Evolutionary conservation across 92 coral and sea anemone species (phyloP).

Genomic region (Palythoa grandis): DNA sequence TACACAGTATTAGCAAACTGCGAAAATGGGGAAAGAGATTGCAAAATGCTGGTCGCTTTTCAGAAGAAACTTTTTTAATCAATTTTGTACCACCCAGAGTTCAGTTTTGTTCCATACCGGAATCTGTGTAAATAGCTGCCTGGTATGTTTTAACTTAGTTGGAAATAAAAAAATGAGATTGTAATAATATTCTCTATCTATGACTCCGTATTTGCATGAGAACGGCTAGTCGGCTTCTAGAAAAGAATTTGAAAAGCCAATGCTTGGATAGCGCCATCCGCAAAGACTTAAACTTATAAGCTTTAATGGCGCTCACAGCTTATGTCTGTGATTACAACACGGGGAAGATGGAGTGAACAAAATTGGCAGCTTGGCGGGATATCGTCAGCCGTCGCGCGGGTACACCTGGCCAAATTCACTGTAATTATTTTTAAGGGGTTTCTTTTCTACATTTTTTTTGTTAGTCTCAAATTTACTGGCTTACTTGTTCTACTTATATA

Average conservation of each 20-base stretch:
- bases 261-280: background rate
- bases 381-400: slow-evolving; percentile 7
- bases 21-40: slow-evolving; percentile 15
- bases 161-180: slow-evolving; percentile 23
- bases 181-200: slow-evolving; percentile 16
- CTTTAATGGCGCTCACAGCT: slow-evolving; percentile 35
- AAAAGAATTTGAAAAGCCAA: slow-evolving; percentile 14
- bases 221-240: slow-evolving; percentile 37
- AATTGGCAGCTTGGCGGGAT: slow-evolving; percentile 43
- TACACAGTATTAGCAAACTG: slow-evolving; percentile 43
- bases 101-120: slow-evolving; percentile 33
- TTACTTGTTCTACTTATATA: background rate
- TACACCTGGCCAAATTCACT: slow-evolving; percentile 38
- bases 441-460: slow-evolving; percentile 1
- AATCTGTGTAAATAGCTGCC: slow-evolving; percentile 38
- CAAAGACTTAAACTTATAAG: slow-evolving; percentile 27
- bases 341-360: slow-evolving; percentile 33
- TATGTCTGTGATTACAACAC: slow-evolving; percentile 14
- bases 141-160: slow-evolving; percentile 30
- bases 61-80: slow-evolving; percentile 34
- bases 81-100: slow-evolving; percentile 42
- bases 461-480: background rate
- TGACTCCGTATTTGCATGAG: slow-evolving; percentile 27
- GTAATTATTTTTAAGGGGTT: slow-evolving; percentile 22
- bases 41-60: slow-evolving; percentile 20